Evolutionary conservation across 2,888 invertebrate species (phyloP), one percentile per base, ranked within the genome.

Genomic region (Eupithecia tripunctaria): DNA sequence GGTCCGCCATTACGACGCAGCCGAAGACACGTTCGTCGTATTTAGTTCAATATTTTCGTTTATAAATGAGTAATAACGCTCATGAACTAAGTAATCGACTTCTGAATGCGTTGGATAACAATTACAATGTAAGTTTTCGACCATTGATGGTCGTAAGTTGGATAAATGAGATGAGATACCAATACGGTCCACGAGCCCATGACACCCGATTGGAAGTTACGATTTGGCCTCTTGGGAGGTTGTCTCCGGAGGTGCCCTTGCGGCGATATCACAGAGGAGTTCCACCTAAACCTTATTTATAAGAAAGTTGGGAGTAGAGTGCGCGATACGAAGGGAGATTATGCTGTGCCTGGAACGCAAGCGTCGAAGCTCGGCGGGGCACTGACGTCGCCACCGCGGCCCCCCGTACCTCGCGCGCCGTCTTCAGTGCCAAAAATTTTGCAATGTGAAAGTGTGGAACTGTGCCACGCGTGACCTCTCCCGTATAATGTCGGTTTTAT

Each of bases 81-180:
- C 96, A 96, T 95, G 97, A 98, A 96, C 96, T 99, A 96, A 98
- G 98, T 96, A 97, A 97, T 96, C 98, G 97, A 96, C 97, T 99
- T 96, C 97, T 98, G 96, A 97, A 97, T 96, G 97, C 98, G 95
- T 96, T 99, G 96, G 98, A 99, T 97, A 97, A 96, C 96, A 97
- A 98, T 96, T 98, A 98, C 96, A 98, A 99, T 98, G 99, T 99
- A 98, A 98, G 98, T 96, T 94, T 91, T 83, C 88, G 90, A 90
- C 90, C 89, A 93, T 92, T 89, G 89, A 91, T 86, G 89, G 88
- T 85, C 85, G 85, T 89, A 92, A 88, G 86, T 87, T 86, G 85
- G 86, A 87, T 87, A 91, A 88, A 88, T 84, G 81, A 85, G 87
- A 82, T 82, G 86, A 91, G 91, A 91, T 94, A 91, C 86, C 91